phyloP scores from a whole-genome alignment of 2,888 invertebrate genomes.

The Hyles lineata region DNA sequence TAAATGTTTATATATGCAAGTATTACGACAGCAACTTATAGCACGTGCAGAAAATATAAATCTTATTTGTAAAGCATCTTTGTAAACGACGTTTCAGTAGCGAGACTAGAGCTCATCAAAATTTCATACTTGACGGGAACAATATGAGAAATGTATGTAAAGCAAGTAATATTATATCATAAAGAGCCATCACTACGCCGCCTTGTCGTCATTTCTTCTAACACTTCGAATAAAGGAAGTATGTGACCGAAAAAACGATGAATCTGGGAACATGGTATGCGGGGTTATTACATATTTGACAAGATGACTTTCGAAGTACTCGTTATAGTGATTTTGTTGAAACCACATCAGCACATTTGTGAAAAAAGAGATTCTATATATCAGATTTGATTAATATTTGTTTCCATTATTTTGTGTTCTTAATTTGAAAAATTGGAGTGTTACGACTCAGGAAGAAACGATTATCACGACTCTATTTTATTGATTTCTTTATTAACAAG shows the following conservation, averaged over 20 bases:
- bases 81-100: neutral
- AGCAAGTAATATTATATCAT: neutral
- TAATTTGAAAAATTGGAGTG: too few relatives aligned
- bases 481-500: too few relatives aligned
- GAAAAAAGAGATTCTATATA: neutral
- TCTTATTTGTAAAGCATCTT: neutral
- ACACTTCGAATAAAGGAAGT: constrained; percentile 6
- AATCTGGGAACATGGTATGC: neutral
- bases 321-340: neutral
- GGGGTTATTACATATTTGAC: neutral
- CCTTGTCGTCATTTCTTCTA: neutral
- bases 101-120: neutral
- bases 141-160: constrained; percentile 3
- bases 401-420: too few relatives aligned
- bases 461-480: too few relatives aligned
- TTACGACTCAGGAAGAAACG: too few relatives aligned
- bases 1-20: too few relatives aligned
- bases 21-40: too few relatives aligned
- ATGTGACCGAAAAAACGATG: constrained; percentile 1
- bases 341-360: neutral
- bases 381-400: too few relatives aligned
- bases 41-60: too few relatives aligned
- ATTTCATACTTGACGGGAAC: neutral
- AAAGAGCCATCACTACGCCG: neutral
- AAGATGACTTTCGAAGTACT: neutral